Percentiles rank a stretch among this genome's conserved stretches.
Conservation (phyloP, 2,113 vertebrate species). For the Montifringilla adamsi region DNA sequence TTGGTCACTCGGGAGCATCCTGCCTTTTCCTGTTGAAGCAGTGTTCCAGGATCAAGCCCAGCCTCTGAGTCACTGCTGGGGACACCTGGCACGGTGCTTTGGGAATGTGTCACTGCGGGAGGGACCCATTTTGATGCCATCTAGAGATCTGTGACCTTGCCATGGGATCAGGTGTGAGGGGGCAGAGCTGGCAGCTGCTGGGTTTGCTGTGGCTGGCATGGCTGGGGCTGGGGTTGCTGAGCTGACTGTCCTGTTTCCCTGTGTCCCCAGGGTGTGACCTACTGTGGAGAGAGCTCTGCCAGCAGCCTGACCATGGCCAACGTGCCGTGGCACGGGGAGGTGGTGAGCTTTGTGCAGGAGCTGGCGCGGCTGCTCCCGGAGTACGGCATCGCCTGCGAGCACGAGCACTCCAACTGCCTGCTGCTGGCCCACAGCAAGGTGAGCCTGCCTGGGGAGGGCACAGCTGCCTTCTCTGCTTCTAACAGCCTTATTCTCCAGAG, state of each 20-base stretch:
- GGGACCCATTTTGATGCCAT: background rate
- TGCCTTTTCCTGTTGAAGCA: background rate
- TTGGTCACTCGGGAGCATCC: background rate
- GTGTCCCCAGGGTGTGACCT: constrained; percentile 87
- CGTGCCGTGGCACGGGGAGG: constrained; percentile 95
- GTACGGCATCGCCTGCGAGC: constrained; percentile 90
- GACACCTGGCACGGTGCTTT: background rate
- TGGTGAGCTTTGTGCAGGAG: constrained; percentile 85
- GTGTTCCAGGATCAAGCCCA: background rate
- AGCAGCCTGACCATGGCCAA: constrained; percentile 96
- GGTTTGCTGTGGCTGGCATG: background rate
- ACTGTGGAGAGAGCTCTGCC: constrained; percentile 92
- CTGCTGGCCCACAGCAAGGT: constrained; percentile 91
- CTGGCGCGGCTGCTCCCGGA: constrained; percentile 80
- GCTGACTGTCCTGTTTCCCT: background rate
- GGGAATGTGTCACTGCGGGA: background rate
- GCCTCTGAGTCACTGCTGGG: background rate
- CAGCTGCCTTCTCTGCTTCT: fast-evolving
- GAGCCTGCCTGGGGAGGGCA: background rate
- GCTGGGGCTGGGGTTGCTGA: background rate
- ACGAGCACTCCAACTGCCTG: constrained; percentile 93
- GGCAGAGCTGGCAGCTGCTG: background rate
- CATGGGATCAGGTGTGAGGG: fast-evolving
- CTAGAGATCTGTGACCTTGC: background rate
- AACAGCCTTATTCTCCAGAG: background rate